Evolutionary conservation across 2,888 invertebrate species (phyloP), one percentile per base, ranked within the genome.

Genomic region (Troides helena): DNA sequence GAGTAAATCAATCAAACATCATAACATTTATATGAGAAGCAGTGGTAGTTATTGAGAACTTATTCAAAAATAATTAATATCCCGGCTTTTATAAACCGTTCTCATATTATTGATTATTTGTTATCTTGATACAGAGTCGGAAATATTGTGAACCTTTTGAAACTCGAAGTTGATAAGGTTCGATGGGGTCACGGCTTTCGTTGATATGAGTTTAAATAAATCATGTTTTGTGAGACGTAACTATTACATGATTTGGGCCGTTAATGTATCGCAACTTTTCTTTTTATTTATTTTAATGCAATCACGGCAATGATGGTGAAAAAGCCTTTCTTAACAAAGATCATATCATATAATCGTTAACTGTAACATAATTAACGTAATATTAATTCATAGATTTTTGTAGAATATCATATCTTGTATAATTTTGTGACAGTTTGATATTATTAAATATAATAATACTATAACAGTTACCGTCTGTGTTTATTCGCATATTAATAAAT

Each of bases 131-230:
- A 36, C 39, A 12, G 56, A 17, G 36, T 50, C 56, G 43, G 53
- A 39, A 18, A 18, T 21, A 62, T 12, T 39, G 59, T 50, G 25
- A 68, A 64, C 21, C 53, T 53, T 57, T 66, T 14, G 60, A 62
- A 70, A 70, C 57, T 36, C 46, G 17, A 10, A n/a, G 65, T 68
- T 68, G 68, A 68, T 30, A 53, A 58, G 66, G 71, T 68, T 65
- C 53, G 36, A 23, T 23, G 21, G 64, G 71, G 68, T 71, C 71
- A 71, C 10, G 68, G 68, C 62, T 68, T 62, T 59, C 25, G 39
- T 23, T 53, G 68, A 71, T 71, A 70, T 62, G 23, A 58, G 23
- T 62, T n/a, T 7, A 36, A 25, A 39, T 56, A 25, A n/a, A 36
- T 64, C 30, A 65, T 57, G 17, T 39, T 39, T 50, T 39, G 39